Evolutionary conservation across 2,888 invertebrate genomes (phyloP), one percentile per base, ranked within the genome.

Genomic region (Eupelmus urozonus): DNA sequence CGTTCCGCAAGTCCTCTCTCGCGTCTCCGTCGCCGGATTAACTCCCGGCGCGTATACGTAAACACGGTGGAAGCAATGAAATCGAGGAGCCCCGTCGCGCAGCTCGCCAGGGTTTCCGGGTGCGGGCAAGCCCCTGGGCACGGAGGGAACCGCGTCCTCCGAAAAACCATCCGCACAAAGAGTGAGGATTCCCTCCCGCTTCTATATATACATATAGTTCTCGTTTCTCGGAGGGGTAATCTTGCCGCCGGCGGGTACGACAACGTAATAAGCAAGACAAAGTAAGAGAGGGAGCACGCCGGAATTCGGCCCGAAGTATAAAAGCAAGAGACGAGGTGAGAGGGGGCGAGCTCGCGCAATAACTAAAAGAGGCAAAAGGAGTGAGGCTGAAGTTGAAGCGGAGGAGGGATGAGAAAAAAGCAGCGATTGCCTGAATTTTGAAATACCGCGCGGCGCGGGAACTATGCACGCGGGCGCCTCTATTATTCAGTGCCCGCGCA

Each of bases 1-100:
- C n/a, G n/a, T n/a, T n/a, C 23, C n/a, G 40, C 16, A 11, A 65
- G 27, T n/a, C n/a, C 16, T 51, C 51, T 65, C 9, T 81, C 81
- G 81, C 83, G 76, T 80, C 76, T 80, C 76, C 82, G 79, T 82
- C 40, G 65, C 49, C 49, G 27, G 45, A 51, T 65, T 25, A 65
- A 49, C 65, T 65, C 23, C 49, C 0, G 18, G 16, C 16, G 2
- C 27, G 5, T 9, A 9, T 13, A 55, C 2, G 53, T 20, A 18
- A 42, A 62, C 20, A 9, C 7, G n/a, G 34, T 34, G 34, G 9
- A 45, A 16, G 16, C 4, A 53, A 53, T 20, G 20, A 53, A 20
- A 20, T 20, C 20, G 11, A 20, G 20, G 53, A 53, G 20, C 53
- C 20, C 20, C 20, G 5, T 2, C n/a, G n/a, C n/a, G n/a, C n/a